phyloP scores from a whole-genome alignment of 2,888 invertebrate genomes.

The Phragmatobia fuliginosa region DNA sequence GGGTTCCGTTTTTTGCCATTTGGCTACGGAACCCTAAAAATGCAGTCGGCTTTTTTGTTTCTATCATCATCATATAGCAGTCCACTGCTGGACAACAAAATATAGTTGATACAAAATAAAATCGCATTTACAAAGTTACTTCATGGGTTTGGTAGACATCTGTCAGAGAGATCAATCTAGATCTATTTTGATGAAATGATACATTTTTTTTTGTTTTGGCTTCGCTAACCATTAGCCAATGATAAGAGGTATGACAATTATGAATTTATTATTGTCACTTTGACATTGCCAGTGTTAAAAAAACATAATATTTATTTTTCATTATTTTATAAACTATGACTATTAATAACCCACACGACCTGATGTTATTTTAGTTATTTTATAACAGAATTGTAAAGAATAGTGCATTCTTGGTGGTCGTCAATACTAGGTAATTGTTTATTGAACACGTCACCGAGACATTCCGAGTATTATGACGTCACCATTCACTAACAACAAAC shows the following conservation, averaged over 20 bases:
- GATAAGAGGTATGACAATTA: background rate
- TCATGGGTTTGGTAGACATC: too few relatives aligned
- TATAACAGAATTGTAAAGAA: background rate
- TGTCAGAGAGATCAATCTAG: too few relatives aligned
- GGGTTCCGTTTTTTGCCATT: too few relatives aligned
- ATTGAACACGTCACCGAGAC: conserved; percentile 3
- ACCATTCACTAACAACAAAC: background rate
- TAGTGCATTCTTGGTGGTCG: conserved; percentile 12
- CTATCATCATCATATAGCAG: too few relatives aligned
- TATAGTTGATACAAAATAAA: too few relatives aligned
- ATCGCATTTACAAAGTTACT: too few relatives aligned
- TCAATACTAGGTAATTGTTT: conserved; percentile 6
- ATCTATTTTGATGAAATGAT: too few relatives aligned
- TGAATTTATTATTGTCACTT: background rate
- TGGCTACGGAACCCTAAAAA: too few relatives aligned
- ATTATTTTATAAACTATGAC: background rate
- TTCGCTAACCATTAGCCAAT: too few relatives aligned
- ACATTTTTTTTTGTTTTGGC: too few relatives aligned
- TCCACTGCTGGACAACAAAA: too few relatives aligned
- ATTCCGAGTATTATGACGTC: conserved; percentile 16
- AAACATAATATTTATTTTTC: background rate
- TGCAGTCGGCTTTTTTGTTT: too few relatives aligned
- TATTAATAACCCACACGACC: background rate
- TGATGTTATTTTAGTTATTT: background rate
- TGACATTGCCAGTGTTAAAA: background rate